A percentile compares a stretch with the other conserved stretches of the same genome.
Evolutionary conservation across 35 echinoderm and acorn worm genomes (phyloP).

Genomic region (Chiridota heheva): DNA sequence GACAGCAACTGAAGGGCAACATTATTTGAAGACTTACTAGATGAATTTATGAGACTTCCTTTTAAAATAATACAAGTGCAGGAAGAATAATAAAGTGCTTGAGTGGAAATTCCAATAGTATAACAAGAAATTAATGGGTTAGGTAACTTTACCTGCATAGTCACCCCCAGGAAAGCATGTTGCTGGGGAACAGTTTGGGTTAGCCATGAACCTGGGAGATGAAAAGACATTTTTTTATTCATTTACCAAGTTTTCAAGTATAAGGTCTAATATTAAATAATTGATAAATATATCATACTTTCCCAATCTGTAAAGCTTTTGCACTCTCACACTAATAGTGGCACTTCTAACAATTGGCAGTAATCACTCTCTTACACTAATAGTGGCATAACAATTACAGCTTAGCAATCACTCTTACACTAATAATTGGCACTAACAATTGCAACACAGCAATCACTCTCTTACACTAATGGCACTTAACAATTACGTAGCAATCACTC

Average conservation of each 20-base stretch:
- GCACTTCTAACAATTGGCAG: neutral
- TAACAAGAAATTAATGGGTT: neutral
- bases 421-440: too few relatives aligned
- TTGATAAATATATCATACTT: neutral
- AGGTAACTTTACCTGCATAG: constrained; percentile 12
- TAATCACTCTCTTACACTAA: too few relatives aligned
- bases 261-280: neutral
- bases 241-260: neutral
- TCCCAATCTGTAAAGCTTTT: neutral
- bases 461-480: too few relatives aligned
- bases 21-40: neutral
- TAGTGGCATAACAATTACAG: too few relatives aligned
- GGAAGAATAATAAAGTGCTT: neutral
- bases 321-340: too few relatives aligned
- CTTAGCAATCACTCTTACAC: too few relatives aligned
- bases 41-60: neutral
- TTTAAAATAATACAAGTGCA: neutral
- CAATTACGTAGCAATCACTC: too few relatives aligned
- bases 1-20: neutral
- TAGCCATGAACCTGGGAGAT: constrained; percentile 19
- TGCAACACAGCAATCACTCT: too few relatives aligned
- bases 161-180: constrained; percentile 31
- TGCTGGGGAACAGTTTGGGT: constrained; percentile 1
- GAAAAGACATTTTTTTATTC: neutral
- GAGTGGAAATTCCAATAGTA: neutral